Conservation (phyloP, 1,140 invertebrate genomes). For the Drosophila ogumai region DNA sequence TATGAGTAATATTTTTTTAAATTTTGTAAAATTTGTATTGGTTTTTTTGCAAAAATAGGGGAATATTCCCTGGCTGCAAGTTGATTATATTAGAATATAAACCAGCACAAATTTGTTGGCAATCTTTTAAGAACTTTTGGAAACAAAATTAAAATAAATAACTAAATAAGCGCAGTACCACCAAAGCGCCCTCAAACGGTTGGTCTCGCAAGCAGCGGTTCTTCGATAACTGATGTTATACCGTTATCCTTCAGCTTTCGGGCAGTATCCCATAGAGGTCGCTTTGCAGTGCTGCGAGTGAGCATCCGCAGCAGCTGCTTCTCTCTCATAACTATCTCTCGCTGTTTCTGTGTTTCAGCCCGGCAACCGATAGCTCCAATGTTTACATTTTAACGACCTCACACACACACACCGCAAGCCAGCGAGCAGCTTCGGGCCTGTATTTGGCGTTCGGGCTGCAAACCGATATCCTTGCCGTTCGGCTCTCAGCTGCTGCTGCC, state of each 20-base stretch:
- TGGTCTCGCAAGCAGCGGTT: neutral
- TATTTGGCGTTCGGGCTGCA: neutral
- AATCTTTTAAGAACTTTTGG: neutral
- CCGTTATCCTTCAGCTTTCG: neutral
- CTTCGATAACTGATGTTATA: neutral
- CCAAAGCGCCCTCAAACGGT: slow-evolving; percentile 7
- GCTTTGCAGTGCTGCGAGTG: slow-evolving; percentile 8
- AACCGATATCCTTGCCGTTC: neutral
- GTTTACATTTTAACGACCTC: slow-evolving; percentile 56
- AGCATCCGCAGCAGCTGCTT: slow-evolving; percentile 2
- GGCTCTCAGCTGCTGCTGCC: slow-evolving; percentile 37
- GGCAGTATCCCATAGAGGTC: slow-evolving; percentile 1
- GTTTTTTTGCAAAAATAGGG: neutral
- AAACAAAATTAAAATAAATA: neutral
- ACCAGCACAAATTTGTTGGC: too few relatives aligned
- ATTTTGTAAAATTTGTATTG: neutral
- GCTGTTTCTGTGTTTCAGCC: slow-evolving; percentile 7
- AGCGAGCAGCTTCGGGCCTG: slow-evolving; percentile 5
- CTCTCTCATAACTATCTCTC: neutral
- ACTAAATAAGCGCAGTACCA: neutral
- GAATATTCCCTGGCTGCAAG: too few relatives aligned
- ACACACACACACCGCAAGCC: neutral
- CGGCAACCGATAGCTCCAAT: slow-evolving; percentile 35
- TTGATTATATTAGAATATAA: too few relatives aligned
- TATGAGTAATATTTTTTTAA: slow-evolving; percentile 1